Base-by-base conservation (phyloP, 2,113 vertebrate species). In the Phalacrocorax brasilianus region DNA sequence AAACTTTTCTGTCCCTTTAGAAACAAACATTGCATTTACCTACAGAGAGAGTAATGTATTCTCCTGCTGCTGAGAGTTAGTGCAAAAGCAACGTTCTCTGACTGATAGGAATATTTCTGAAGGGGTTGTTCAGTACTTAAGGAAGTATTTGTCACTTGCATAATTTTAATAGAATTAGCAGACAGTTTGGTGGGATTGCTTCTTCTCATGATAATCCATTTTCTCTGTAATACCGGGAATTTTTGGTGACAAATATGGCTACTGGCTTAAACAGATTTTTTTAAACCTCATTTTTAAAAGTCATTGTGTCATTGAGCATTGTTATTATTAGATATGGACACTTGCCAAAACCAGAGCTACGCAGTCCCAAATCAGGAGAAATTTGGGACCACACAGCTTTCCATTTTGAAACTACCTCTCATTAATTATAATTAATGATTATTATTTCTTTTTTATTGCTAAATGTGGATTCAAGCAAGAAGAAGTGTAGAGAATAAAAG, bases 151-250 rank as follows among this genome's bases (percentile, higher is more conserved):
- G 79, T 84, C 88, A 89, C 76, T 93, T 74, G 65, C 65, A 81
- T 78, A 84, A 95, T 96, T 94, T 87, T 95, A 91, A 96, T 96
- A 94, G 96, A 97, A 97, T 97, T 97, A 97, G 90, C 73, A 95
- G 97, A 88, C 80, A 52, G 47, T 89, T 93, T 93, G 96, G 95
- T 55, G 74, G 65, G 95, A 97, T 90, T 95, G 78, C 74, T 93
- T 49, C 89, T 93, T 63, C 81, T 96, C 93, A 78, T 85, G 70
- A 82, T 95, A 96, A 95, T 98, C 90, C 91, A 96, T 97, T 92
- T 94, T 97, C 65, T 55, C 47, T 74, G 16, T 70, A 77, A 67
- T 58, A 61, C 86, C 91, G 78, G 50, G 79, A 89, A 33, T 50
- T 92, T 97, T 95, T 66, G 53, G 71, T 84, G 83, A 93, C 65